Evolutionary conservation across 2,113 vertebrate genomes (phyloP), one percentile per base, ranked within the genome.

Genomic region (Heliornis fulica): DNA sequence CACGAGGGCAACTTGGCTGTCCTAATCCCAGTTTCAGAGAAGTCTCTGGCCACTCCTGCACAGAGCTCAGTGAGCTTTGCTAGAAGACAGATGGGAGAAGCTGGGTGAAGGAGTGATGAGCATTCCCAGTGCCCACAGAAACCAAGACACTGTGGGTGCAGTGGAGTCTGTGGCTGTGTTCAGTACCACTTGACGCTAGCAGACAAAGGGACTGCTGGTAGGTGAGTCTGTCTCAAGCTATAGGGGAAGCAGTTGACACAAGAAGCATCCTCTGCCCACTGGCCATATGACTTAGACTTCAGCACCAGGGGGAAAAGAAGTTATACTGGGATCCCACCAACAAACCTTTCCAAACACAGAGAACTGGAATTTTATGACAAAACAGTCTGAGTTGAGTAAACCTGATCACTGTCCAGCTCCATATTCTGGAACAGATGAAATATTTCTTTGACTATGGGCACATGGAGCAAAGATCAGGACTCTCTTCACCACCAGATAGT

Each of bases 171-270:
- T 8, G 48, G 19, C 15, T 45, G 25, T 23, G 63, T 38, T 13
- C 72, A 76, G 77, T 29, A 66, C 9, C 51, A 3, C 22, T 34
- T 19, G 38, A 14, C 0, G 0, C 1, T 46, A 43, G 26, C 31
- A 77, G 57, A 12, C 23, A 48, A 76, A 75, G 43, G 53, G 13
- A 19, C 38, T 88, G 63, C 10, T 38, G 74, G 51, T 51, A 80
- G 20, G 41, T 0, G 0, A 25, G 13, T 34, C 40, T 60, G 45
- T 54, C 45, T 45, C 38, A 51, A 50, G 26, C 1, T 2, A 10
- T 0, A 34, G 36, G 9, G 59, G 26, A 71, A 63, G 22, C 12
- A 43, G 45, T 3, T 63, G 63, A 10, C 18, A 22, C 3, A 22
- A 18, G 48, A 38, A 48, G 26, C 29, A 46, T 6, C 26, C 23